Conservation (phyloP, 2,888 invertebrate genomes). For the Volucella bombylans region DNA sequence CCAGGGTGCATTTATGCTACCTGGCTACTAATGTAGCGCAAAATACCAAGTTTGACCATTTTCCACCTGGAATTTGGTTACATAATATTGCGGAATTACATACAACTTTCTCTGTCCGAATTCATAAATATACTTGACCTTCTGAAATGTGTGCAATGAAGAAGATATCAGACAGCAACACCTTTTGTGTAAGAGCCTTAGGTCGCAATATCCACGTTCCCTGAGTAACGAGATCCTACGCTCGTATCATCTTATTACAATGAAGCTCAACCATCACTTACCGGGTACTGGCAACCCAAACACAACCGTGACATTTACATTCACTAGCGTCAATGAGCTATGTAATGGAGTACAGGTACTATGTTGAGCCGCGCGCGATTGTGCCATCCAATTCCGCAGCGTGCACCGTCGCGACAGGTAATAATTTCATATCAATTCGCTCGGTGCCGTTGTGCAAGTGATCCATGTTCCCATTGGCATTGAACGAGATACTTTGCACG, state of each 20-base stretch:
- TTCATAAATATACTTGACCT: too few relatives aligned
- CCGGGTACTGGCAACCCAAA: not conserved
- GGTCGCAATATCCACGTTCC: not conserved
- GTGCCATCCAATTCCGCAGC: conserved; percentile 62
- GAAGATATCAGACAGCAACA: too few relatives aligned
- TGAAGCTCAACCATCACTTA: conserved; percentile 68
- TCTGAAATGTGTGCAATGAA: too few relatives aligned
- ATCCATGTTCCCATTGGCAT: conserved; percentile 74
- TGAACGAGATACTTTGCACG: conserved; percentile 74
- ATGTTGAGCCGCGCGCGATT: conserved; percentile 32
- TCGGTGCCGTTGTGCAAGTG: conserved; percentile 73
- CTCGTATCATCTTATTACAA: conserved; percentile 11
- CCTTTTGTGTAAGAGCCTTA: not conserved
- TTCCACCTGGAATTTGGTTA: too few relatives aligned
- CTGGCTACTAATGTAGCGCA: too few relatives aligned
- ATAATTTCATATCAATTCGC: conserved; percentile 74
- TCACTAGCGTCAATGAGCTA: conserved; percentile 68
- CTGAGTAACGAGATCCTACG: not conserved
- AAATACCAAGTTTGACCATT: too few relatives aligned
- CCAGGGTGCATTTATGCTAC: too few relatives aligned
- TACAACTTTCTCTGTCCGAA: too few relatives aligned
- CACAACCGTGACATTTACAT: conserved; percentile 61
- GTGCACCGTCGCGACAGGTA: conserved; percentile 73
- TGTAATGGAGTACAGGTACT: conserved; percentile 47
- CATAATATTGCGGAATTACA: too few relatives aligned